Base-by-base conservation (phyloP, 2,113 vertebrate species). In the Psophia crepitans region DNA sequence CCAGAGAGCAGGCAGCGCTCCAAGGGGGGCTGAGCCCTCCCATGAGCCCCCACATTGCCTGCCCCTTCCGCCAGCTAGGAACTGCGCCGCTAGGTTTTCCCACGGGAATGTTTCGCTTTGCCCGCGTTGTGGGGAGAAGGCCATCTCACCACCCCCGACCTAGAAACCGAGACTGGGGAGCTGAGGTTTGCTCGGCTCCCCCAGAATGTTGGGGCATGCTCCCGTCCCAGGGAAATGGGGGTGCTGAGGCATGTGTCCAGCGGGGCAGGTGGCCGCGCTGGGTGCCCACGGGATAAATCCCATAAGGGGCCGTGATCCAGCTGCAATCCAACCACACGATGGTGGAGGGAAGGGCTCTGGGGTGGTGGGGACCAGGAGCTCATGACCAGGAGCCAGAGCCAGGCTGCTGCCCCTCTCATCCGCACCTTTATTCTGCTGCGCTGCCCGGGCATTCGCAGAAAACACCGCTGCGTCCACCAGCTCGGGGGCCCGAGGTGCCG, bases 21-120 rank as follows among this genome's bases (percentile, higher is more conserved):
- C 89, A 63, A 41, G 39, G 23, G 26, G 41, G 43, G 54, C 73
- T 12, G 69, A 78, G 76, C 51, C 48, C 41, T 80, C 44, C 66
- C 0, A 0, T 5, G 35, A 90, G 63, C 6, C 57, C 22, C 51
- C 0, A 3, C 0, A 0, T 22, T 0, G 0, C 11, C 51, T 33
- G 32, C 6, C 6, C 12, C 14, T 41, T 80, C 32, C 60, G 43
- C 13, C 51, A 28, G 14, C 26, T 22, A 13, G 49, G 49, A 51
- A 51, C 26, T 53, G 51, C 51, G 14, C 13, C 14, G 7, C 27
- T 53, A 28, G 51, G 14, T 22, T 90, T 80, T 73, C 46, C 82
- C 24, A 22, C 14, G 20, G 43, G 54, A 14, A 17, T 28, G 19
- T 48, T 85, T 71, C 22, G 11, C 3, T 69, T 80, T 32, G 30